Base-by-base conservation (phyloP, 1,140 invertebrate species). In the Neodiprion lecontei region DNA sequence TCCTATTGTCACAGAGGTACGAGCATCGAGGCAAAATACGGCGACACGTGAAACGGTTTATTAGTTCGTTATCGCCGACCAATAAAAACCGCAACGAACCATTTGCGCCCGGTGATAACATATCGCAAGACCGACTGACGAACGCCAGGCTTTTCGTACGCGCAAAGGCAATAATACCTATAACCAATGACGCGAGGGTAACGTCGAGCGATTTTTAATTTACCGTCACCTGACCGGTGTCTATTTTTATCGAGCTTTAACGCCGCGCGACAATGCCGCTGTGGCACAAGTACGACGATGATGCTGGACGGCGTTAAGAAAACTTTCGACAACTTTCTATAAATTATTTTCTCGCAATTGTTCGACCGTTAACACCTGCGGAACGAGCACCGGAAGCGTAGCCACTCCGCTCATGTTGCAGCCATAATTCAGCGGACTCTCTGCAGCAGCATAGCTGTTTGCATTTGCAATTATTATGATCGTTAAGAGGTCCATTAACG, bases 401-500 rank as follows among this genome's bases (percentile, higher is more conserved):
- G 17, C 17, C 50, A 53, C 50, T 53, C 50, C 50, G 50, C 10
- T 10, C 50, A 14, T 53, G 50, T 53, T 53, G 50, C 50, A 53
- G 50, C 50, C 50, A 53, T 53, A 53, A 53, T 53, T 53, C n/a
- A 53, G n/a, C 50, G 10, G 10, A 53, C 50, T 1, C 12, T 71
- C 14, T 10, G 12, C 21, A 23, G 14, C 67, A 28, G 10, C 23
- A 12, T 23, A 11, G 67, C 47, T 71, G 69, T 71, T 49, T 49
- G 69, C 69, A 40, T 71, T 71, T 71, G 47, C 69, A 49, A 71
- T 71, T 71, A 71, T 71, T 48, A 71, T 71, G 12, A 71, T 47
- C 69, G 69, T 71, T 71, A 71, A 47, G 47, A 71, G 69, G 69
- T 71, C 69, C 69, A 71, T 71, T 71, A 71, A 12, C 47, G 69